Evolutionary conservation across 2,888 invertebrate genomes (phyloP).

Genomic region (Mamestra brassicae): DNA sequence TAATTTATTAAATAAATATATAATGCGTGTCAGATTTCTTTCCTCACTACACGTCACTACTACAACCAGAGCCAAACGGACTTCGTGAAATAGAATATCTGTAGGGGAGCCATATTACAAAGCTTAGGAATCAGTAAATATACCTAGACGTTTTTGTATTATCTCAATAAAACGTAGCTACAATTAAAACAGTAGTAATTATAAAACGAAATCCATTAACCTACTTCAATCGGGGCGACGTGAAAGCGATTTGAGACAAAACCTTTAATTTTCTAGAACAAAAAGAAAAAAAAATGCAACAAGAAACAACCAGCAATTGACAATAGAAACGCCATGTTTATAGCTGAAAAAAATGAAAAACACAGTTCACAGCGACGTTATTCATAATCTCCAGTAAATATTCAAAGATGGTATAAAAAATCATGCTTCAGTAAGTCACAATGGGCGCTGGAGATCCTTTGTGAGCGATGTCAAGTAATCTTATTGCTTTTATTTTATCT

Average conservation of each 20-base stretch:
- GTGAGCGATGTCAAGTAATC: conserved; percentile 61
- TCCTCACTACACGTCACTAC: no score
- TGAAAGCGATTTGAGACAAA: conserved; percentile 10
- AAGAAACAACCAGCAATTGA: conserved; percentile 42
- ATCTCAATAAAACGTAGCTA: not conserved
- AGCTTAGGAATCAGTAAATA: no score
- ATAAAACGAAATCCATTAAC: no score
- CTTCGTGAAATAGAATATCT: no score
- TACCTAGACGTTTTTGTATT: no score
- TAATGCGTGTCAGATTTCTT: no score
- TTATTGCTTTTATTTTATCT: conserved; percentile 58
- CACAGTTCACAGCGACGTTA: conserved; percentile 47
- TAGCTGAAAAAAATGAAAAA: conserved; percentile 39
- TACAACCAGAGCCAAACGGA: no score
- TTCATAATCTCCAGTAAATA: conserved; percentile 65
- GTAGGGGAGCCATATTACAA: no score
- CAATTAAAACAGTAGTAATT: no score
- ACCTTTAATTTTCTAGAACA: conserved; percentile 22
- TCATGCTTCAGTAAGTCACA: conserved; percentile 62
- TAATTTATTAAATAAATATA: no score
- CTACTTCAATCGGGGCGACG: conserved; percentile 8
- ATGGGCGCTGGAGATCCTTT: conserved; percentile 61
- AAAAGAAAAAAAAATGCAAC: conserved; percentile 15
- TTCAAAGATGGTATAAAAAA: conserved; percentile 61
- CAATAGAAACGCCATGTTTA: conserved; percentile 42